These are phyloP conservation scores for Sepioteuthis lessoniana DNA, from an alignment of 2,888 invertebrate genomes.

Conservation along the genomic window DNA sequence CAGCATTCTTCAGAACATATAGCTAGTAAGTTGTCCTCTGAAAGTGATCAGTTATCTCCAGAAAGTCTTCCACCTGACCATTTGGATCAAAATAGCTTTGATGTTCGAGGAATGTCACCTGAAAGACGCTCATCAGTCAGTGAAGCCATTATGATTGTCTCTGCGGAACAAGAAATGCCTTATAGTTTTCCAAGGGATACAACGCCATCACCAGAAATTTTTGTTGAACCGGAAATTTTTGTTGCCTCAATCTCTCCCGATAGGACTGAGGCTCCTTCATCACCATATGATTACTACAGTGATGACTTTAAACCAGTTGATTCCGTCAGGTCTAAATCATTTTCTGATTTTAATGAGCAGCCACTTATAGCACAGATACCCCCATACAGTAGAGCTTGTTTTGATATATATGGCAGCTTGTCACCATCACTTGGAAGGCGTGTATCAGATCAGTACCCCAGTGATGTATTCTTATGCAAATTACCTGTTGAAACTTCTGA, in stretches of 20 bases:
- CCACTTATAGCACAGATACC: background rate
- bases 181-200: background rate
- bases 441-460: background rate
- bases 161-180: background rate
- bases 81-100: background rate
- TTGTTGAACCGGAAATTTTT: background rate
- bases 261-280: background rate
- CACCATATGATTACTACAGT: background rate
- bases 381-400: background rate
- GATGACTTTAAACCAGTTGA: background rate
- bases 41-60: background rate
- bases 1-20: too few relatives aligned
- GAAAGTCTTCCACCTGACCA: background rate
- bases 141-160: background rate
- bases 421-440: background rate
- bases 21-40: background rate
- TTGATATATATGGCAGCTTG: background rate
- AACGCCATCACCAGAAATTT: background rate
- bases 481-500: background rate
- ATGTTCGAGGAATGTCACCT: background rate
- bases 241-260: background rate
- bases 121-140: background rate
- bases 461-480: background rate
- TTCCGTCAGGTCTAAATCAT: background rate
- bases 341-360: background rate